Percentiles rank a stretch among this genome's conserved stretches.
phyloP scores from a whole-genome alignment of 2,888 invertebrate species.

The Cephus spinipes region DNA sequence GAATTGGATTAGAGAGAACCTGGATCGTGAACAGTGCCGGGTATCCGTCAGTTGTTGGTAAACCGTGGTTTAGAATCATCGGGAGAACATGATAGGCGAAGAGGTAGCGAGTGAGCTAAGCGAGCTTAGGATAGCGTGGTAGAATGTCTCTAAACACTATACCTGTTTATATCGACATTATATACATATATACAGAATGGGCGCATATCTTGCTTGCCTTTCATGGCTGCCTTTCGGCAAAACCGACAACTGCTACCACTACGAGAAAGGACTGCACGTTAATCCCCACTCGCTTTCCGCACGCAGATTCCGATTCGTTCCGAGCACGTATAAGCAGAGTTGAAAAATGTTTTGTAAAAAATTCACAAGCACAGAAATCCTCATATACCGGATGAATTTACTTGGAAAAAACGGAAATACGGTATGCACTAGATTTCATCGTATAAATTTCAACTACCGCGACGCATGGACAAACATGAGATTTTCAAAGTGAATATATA shows the following conservation, averaged over 20 bases:
- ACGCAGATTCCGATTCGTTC: not conserved
- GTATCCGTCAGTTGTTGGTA: slow-evolving; percentile 73
- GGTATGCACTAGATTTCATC: too few species aligned
- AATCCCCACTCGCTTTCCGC: not conserved
- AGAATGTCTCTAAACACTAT: slow-evolving; percentile 66
- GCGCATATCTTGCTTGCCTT: slow-evolving; percentile 11
- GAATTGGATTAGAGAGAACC: slow-evolving; percentile 42
- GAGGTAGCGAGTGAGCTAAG: slow-evolving; percentile 61
- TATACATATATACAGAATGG: slow-evolving; percentile 9
- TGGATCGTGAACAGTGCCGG: slow-evolving; percentile 41
- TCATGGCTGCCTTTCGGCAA: not conserved
- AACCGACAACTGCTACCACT: not conserved
- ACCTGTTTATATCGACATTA: slow-evolving; percentile 19
- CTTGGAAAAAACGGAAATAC: too few species aligned
- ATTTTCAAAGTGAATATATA: too few species aligned
- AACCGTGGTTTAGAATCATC: slow-evolving; percentile 73
- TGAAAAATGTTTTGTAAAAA: not conserved
- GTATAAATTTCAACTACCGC: too few species aligned
- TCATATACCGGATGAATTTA: not conserved
- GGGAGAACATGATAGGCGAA: slow-evolving; percentile 68
- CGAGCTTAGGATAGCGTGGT: slow-evolving; percentile 62
- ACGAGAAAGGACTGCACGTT: not conserved
- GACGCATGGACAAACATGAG: too few species aligned
- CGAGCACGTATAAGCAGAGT: not conserved
- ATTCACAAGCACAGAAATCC: not conserved